Evolutionary conservation across 2,797 vertebrate genomes (phyloP).

Genomic region (Poecilia picta): DNA sequence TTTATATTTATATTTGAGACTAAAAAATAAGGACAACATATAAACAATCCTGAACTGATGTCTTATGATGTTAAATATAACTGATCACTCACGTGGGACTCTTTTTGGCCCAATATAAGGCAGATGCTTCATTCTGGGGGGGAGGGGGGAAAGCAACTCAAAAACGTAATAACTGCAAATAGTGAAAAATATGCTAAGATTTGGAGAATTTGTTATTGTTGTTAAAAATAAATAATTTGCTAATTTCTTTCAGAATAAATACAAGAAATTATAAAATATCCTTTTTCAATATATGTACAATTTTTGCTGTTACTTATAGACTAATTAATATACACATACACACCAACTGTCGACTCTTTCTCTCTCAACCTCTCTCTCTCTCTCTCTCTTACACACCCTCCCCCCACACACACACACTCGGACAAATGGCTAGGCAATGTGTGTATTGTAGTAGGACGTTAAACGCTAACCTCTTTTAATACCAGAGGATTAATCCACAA

Average conservation of each 20-base stretch:
- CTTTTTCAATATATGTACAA: not conserved
- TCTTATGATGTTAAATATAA: conserved; percentile 33
- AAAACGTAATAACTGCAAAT: not conserved
- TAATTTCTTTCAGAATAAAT: not conserved
- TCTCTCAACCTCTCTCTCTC: not conserved
- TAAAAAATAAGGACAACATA: not conserved
- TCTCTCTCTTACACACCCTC: not conserved
- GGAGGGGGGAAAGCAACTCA: not conserved
- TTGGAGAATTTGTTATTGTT: not conserved
- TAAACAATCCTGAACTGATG: conserved; percentile 9
- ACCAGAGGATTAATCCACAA: conserved; percentile 48
- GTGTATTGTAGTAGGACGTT: conserved; percentile 40
- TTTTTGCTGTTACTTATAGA: not conserved
- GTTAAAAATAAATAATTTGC: not conserved
- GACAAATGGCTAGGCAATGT: not conserved
- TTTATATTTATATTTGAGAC: no score
- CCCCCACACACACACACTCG: conserved; percentile 13
- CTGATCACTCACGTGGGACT: conserved; percentile 56
- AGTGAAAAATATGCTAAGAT: not conserved
- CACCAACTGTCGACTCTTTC: not conserved
- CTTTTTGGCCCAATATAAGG: conserved; percentile 7
- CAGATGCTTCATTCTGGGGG: conserved; percentile 1
- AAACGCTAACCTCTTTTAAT: conserved; percentile 55
- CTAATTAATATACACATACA: not conserved
- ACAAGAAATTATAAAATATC: not conserved